phyloP scores from a whole-genome alignment of 2,888 invertebrate species.

The Meloe dianella region DNA sequence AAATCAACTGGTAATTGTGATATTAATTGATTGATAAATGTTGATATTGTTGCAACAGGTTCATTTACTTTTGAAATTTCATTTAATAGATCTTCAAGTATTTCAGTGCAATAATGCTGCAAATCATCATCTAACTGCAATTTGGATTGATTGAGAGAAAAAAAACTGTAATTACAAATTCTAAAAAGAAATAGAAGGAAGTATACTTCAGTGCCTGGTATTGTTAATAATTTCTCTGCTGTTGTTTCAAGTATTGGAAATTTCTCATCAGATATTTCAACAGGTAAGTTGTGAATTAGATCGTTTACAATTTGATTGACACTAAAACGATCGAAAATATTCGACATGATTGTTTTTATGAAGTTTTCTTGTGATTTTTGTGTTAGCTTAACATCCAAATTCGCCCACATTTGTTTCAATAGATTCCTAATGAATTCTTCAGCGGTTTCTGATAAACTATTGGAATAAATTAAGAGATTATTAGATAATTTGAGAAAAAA shows the following conservation, averaged over 20 bases:
- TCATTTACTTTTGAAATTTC: constrained; percentile 36
- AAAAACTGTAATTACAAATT: too few species aligned
- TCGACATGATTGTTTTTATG: constrained; percentile 42
- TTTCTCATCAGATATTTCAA: constrained; percentile 45
- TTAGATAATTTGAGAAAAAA: too few species aligned
- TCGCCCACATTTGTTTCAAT: constrained; percentile 44
- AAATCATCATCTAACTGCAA: constrained; percentile 38
- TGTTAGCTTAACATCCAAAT: constrained; percentile 38
- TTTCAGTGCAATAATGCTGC: constrained; percentile 36
- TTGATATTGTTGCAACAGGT: constrained; percentile 44
- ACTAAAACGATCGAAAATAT: constrained; percentile 44
- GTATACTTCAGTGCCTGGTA: constrained; percentile 46
- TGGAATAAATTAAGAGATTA: too few species aligned
- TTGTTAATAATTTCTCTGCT: constrained; percentile 48
- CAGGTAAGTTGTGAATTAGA: constrained; percentile 46
- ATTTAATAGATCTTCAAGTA: constrained; percentile 47
- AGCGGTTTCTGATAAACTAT: constrained; percentile 40
- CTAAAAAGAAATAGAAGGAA: too few species aligned
- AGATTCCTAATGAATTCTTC: constrained; percentile 45
- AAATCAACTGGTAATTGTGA: constrained; percentile 43
- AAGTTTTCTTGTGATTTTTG: constrained; percentile 40
- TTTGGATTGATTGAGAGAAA: constrained; percentile 11
- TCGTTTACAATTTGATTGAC: constrained; percentile 47
- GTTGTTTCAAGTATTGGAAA: constrained; percentile 44
- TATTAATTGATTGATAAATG: constrained; percentile 44